Conservation (phyloP, 2,888 invertebrate species). For the Erannis defoliaria region DNA sequence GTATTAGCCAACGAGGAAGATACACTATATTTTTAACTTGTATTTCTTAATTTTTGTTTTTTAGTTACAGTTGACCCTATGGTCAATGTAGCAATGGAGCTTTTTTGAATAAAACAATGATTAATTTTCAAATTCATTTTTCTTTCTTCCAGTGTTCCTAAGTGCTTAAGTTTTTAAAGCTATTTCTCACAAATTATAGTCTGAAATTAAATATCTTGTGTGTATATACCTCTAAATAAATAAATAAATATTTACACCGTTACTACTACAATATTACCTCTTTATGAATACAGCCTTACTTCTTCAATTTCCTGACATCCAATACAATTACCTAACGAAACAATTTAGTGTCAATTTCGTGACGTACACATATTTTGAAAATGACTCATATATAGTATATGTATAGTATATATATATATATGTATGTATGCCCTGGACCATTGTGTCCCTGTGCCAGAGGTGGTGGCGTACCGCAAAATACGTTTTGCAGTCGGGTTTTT, state of each 20-base stretch:
- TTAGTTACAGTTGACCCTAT: constrained; percentile 17
- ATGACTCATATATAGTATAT: background rate
- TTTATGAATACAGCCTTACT: constrained; percentile 3
- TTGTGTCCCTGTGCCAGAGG: constrained; percentile 1
- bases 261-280: background rate
- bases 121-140: background rate
- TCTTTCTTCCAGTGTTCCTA: background rate
- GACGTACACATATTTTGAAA: constrained; percentile 33
- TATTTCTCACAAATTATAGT: background rate
- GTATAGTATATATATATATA: too few relatives aligned
- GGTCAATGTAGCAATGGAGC: constrained; percentile 13
- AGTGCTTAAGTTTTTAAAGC: background rate
- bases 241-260: background rate
- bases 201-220: background rate
- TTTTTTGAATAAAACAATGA: background rate
- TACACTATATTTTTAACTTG: constrained; percentile 24
- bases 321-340: constrained; percentile 39
- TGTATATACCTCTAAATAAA: too few relatives aligned
- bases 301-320: constrained; percentile 42
- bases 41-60: constrained; percentile 14
- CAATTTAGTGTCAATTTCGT: constrained; percentile 42
- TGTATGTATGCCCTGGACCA: constrained; percentile 7
- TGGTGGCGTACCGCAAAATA: constrained; percentile 1
- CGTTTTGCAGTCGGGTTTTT: constrained; percentile 4
- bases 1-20: constrained; percentile 35